Evolutionary conservation across 2,113 vertebrate genomes (phyloP), one percentile per base, ranked within the genome.

Genomic region (Pipra filicauda): DNA sequence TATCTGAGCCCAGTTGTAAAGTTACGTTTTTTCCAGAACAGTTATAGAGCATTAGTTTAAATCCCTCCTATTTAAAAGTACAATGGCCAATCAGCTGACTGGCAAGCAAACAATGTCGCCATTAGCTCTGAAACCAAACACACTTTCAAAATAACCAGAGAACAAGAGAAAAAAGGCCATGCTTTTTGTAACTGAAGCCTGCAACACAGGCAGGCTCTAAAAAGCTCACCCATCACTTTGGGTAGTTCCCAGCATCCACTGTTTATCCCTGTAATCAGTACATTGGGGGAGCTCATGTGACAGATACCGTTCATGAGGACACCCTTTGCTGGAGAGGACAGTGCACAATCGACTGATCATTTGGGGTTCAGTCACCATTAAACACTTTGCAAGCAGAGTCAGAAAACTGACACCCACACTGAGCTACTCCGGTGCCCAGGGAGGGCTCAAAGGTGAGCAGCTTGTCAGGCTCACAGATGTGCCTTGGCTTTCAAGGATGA

Each of bases 81-180:
- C 87, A 95, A 96, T 77, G 39, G 83, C 20, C n/a, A 70, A 78
- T 74, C 95, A 83, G 82, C 78, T 83, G 94, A 91, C 78, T 55
- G 90, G 81, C 82, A 81, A 85, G 57, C 55, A 79, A 81, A 89
- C 33, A 82, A 90, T 84, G 57, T 17, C n/a, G 1, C 37, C 37
- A 55, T 88, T 75, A 94, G 70, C 79, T 94, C 75, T 94, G 91
- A 91, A 95, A 85, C 54, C 33, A 93, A 95, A 59, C 77, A 46
- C 22, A 22, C 35, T 88, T 95, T 85, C 78, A 93, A 88, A 96
- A 96, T 71, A 88, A 65, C 12, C 28, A 48, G 31, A 84, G 66
- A 80, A 88, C 33, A 82, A 89, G 85, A 87, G 59, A 52, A 89
- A 83, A 86, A 82, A 75, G 59, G 59, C 79, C 83, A 9, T 74